Conservation (phyloP, 2,888 invertebrate species). For the Baccha elongata region DNA sequence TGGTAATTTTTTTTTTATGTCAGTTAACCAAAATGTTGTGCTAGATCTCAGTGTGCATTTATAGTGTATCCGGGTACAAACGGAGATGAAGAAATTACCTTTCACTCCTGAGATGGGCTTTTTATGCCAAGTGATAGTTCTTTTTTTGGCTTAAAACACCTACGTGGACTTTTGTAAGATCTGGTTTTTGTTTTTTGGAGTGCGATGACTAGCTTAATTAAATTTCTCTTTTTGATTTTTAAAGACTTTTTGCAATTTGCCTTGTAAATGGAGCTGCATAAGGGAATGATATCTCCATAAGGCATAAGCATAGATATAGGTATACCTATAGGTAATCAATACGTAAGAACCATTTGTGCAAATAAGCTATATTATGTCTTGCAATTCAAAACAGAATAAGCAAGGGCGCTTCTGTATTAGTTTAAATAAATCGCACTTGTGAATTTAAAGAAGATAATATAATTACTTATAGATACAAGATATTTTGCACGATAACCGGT, state of each 20-base stretch:
- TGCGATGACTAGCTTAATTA: background rate
- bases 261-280: too few species aligned
- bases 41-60: background rate
- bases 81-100: slow-evolving; percentile 32
- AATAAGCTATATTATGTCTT: too few species aligned
- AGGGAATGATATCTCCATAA: too few species aligned
- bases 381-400: too few species aligned
- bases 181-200: slow-evolving; percentile 1
- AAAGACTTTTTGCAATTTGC: background rate
- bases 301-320: too few species aligned
- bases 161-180: slow-evolving; percentile 39
- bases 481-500: too few species aligned
- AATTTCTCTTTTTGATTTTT: slow-evolving; percentile 37
- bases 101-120: slow-evolving; percentile 32
- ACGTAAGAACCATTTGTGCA: too few species aligned
- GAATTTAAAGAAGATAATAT: too few species aligned
- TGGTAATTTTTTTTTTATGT: background rate
- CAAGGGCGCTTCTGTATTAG: too few species aligned
- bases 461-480: too few species aligned
- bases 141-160: slow-evolving; percentile 36
- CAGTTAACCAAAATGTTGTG: slow-evolving; percentile 14
- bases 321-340: too few species aligned
- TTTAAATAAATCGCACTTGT: too few species aligned
- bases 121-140: slow-evolving; percentile 12
- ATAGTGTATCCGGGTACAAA: background rate